These are phyloP conservation scores for Manis crassicaudata DNA, from an alignment of 2,797 vertebrate species.

Conservation along the genomic window DNA sequence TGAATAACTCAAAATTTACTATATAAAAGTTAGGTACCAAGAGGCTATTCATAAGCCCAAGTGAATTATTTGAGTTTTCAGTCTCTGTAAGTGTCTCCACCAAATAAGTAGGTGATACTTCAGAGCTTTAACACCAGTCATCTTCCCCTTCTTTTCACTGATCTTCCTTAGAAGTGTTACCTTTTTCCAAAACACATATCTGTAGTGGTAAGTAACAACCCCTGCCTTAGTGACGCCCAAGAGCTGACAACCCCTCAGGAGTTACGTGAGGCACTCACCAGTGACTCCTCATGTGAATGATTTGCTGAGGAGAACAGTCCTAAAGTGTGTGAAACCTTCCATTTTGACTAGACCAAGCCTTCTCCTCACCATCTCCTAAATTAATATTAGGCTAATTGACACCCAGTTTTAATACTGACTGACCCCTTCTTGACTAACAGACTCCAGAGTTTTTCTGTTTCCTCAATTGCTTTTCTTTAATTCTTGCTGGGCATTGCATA, in stretches of 20 bases:
- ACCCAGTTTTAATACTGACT: background rate
- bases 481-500: background rate
- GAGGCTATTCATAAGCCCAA: background rate
- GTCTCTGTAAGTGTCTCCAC: background rate
- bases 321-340: background rate
- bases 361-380: background rate
- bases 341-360: background rate
- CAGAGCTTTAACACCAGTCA: background rate
- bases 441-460: background rate
- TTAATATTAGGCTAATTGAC: background rate
- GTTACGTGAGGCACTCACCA: background rate
- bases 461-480: slow-evolving; percentile 1
- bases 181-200: background rate
- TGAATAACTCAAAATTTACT: background rate
- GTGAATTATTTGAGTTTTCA: background rate
- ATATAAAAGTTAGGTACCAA: background rate
- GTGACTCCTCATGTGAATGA: background rate
- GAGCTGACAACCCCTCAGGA: background rate
- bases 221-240: background rate
- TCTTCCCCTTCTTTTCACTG: background rate
- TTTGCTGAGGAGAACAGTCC: background rate
- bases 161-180: background rate
- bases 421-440: background rate
- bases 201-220: background rate
- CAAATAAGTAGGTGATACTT: background rate